These are phyloP conservation scores for Protomyctophum bolini DNA, from an alignment of 2,113 vertebrate genomes.

Conservation along the genomic window DNA sequence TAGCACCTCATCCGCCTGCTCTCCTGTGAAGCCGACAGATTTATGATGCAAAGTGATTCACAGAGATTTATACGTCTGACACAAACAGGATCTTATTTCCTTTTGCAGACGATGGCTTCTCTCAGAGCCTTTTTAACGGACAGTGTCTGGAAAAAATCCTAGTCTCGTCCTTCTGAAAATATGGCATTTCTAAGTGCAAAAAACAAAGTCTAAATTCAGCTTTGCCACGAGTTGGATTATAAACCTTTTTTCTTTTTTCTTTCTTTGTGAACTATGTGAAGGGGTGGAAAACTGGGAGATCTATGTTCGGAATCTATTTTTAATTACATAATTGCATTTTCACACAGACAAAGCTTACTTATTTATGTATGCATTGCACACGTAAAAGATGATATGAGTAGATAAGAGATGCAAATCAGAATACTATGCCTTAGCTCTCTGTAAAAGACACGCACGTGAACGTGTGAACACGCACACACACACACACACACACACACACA, in stretches of 20 bases:
- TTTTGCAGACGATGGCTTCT: conserved; percentile 42
- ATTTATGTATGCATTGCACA: no score
- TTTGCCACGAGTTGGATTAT: no score
- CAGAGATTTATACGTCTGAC: conserved; percentile 50
- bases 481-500: no score
- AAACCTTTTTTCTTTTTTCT: neutral
- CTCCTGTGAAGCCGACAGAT: conserved; percentile 56
- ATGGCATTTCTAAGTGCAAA: neutral
- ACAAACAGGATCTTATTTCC: conserved; percentile 23
- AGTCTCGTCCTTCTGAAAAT: neutral
- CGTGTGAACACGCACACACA: no score
- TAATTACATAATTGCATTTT: no score
- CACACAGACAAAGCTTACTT: no score
- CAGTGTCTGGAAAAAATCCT: neutral
- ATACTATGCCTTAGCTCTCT: no score
- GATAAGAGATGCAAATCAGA: no score
- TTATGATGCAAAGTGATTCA: conserved; percentile 55
- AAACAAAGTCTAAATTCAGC: neutral
- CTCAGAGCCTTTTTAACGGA: conserved; percentile 2
- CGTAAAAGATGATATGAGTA: no score
- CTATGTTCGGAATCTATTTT: neutral
- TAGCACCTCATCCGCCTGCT: conserved; percentile 48
- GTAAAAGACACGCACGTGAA: no score
- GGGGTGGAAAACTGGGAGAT: neutral
- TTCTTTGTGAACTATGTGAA: neutral